Evolutionary conservation across 2,797 vertebrate genomes (phyloP), one percentile per base, ranked within the genome.

Genomic region (Myotis myotis): DNA sequence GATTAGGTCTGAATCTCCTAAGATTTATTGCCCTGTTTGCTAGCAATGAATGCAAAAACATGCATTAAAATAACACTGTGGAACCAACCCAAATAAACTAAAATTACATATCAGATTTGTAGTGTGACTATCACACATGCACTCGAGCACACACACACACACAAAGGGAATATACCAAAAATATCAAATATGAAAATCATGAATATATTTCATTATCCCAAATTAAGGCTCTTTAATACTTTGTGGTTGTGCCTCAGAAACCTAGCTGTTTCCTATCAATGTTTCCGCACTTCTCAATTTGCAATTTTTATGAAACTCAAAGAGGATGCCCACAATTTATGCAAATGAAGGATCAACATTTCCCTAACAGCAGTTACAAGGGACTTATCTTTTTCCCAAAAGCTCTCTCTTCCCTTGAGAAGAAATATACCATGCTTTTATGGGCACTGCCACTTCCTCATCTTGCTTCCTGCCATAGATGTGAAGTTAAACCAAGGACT

Each of bases 1-100:
- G 87, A 95, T 95, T 95, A 88, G 22, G 60, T 82, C 75, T 87
- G 71, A 96, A 95, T 96, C 72, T 91, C 47, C 66, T 82, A 64
- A 70, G 89, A 96, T 95, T 91, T 88, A 96, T 87, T 86, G 41
- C 88, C 72, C 80, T 53, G n/a, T 92, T 95, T 96, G 89, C 92
- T 78, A 92, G 70, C 72, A 94, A 74, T 55, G 72, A 95, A 94
- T 83, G 57, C 70, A 94, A 86, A 97, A 95, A 74, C 82, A 84
- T 80, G 19, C 80, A 87, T 79, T 82, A 82, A 68, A 66, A 28
- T 81, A 93, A 87, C 55, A 89, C 20, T 85, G 71, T 83, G 30
- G 9, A 89, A 57, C 30, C 82, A 76, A 91, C 20, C n/a, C 66
- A 95, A 91, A 74, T 55, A 95, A 75, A 84, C 51, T 53, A 60